These are phyloP conservation scores for Poicephalus meyeri DNA, from an alignment of 2,113 vertebrate species.

Conservation along the genomic window DNA sequence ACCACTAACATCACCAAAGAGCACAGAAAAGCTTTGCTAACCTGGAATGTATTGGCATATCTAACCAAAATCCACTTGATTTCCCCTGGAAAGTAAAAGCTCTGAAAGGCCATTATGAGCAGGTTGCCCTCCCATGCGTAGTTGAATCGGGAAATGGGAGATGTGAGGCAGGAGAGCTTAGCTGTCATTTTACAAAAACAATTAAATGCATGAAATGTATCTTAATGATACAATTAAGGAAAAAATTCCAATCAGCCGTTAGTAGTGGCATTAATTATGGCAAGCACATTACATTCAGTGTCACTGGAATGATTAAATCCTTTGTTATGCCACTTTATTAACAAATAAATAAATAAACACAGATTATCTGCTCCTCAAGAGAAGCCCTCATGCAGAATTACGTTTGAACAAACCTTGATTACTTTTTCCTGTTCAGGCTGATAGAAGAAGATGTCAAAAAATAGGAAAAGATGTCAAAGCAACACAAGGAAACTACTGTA, in stretches of 20 bases:
- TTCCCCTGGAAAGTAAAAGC: slow-evolving; percentile 37
- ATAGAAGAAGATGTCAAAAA: not conserved
- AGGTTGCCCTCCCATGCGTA: slow-evolving; percentile 16
- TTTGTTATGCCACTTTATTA: slow-evolving; percentile 3
- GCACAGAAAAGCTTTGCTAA: slow-evolving; percentile 8
- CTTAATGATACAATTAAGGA: slow-evolving; percentile 57
- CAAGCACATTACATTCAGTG: not conserved
- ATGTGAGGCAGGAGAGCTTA: slow-evolving; percentile 23
- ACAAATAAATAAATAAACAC: not conserved
- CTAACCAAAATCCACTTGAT: slow-evolving; percentile 42
- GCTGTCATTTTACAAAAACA: slow-evolving; percentile 54
- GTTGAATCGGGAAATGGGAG: slow-evolving; percentile 59
- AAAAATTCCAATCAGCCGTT: slow-evolving; percentile 54
- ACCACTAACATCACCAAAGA: slow-evolving; percentile 12
- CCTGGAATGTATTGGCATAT: slow-evolving; percentile 27
- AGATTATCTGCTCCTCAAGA: not conserved
- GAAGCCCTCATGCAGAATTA: not conserved
- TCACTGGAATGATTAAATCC: not conserved
- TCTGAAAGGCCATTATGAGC: slow-evolving; percentile 38
- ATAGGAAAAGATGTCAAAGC: not conserved
- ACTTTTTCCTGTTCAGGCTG: not conserved
- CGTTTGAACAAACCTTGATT: not conserved
- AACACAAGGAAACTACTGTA: not conserved
- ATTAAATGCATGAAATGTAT: slow-evolving; percentile 60
- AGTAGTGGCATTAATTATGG: slow-evolving; percentile 47